Base-by-base conservation (phyloP, 2,888 invertebrate genomes). In the Phyllotreta striolata region DNA sequence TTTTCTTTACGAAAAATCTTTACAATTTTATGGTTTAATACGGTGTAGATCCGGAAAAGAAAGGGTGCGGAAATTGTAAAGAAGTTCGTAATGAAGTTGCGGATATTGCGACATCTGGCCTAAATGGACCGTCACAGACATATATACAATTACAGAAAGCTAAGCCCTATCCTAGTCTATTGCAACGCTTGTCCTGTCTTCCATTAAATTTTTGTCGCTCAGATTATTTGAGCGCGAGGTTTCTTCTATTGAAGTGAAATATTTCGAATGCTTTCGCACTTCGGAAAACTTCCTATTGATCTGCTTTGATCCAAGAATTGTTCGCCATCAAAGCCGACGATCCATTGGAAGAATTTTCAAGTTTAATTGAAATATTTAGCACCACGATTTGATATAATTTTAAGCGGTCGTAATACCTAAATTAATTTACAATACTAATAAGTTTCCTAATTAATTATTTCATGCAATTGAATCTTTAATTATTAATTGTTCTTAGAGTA, bases 51-150 rank as follows among this genome's bases (percentile, higher is more conserved):
- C 34, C 40, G 49, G 47, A 47, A 58, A 47, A 47, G 43, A 57
- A 58, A 13, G 49, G 49, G 66, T 58, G 62, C 58, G 69, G 67
- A 71, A 72, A 72, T 70, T 71, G 70, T 71, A 69, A 71, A 71
- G 70, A 70, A 71, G 66, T 70, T 66, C 63, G 69, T 71, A 72
- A 73, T 73, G 73, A 72, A 73, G 72, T 72, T 72, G 71, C 70
- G 70, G 73, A 70, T 74, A 73, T 73, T 70, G 70, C 72, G 71
- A 71, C 74, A 73, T 74, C 70, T 74, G 73, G 65, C 55, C 63
- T 58, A 70, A 74, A 74, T 74, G 71, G 72, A 67, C 71, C 72
- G 66, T 69, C 67, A 66, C 67, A 69, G 73, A 70, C 70, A 72
- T 69, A 72, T 66, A 73, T 63, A 70, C 67, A 74, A 72, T 72